Percentiles rank a stretch among this genome's conserved stretches.
Conservation (phyloP, 1,140 invertebrate species). For the Brachionus manjavacas region DNA sequence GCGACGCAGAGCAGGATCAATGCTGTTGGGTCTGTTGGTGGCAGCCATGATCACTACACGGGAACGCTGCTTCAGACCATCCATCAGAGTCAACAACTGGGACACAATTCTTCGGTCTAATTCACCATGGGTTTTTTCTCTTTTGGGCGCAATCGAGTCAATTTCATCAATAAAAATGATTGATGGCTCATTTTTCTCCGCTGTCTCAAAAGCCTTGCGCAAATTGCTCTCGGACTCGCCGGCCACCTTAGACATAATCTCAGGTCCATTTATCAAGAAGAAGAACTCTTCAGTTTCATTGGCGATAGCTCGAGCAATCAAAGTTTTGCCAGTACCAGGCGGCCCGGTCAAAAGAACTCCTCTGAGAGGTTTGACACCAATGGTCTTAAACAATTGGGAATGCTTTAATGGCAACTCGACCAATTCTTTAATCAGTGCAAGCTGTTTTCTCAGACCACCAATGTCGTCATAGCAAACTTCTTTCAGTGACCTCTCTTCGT, state of each 20-base stretch:
- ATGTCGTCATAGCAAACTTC: slow-evolving; percentile 99
- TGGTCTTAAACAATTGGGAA: slow-evolving; percentile 89
- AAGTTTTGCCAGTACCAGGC: slow-evolving; percentile 89
- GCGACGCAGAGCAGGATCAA: slow-evolving; percentile 90
- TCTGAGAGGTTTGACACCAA: slow-evolving; percentile 78
- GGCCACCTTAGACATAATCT: slow-evolving; percentile 99
- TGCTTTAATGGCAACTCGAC: slow-evolving; percentile 95
- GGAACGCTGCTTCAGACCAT: slow-evolving; percentile 95
- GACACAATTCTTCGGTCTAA: slow-evolving; percentile 98
- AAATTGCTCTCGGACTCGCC: slow-evolving; percentile 97
- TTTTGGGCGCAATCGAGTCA: slow-evolving; percentile 99
- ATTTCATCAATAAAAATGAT: slow-evolving; percentile 99
- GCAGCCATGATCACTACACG: slow-evolving; percentile 99
- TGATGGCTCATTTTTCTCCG: slow-evolving; percentile 96
- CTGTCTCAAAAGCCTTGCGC: slow-evolving; percentile 96
- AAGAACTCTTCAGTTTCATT: slow-evolving; percentile 99
- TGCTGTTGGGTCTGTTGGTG: slow-evolving; percentile 96
- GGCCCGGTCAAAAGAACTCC: slow-evolving; percentile 86
- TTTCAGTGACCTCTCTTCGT: slow-evolving; percentile 94
- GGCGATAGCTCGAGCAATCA: slow-evolving; percentile 95
- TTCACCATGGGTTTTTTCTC: slow-evolving; percentile 99
- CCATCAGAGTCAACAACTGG: slow-evolving; percentile 95
- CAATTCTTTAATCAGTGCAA: slow-evolving; percentile 99
- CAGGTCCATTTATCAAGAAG: slow-evolving; percentile 97
- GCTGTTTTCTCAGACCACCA: slow-evolving; percentile 93